Evolutionary conservation across 2,888 invertebrate species (phyloP).

Genomic region (Homarus gammarus): DNA sequence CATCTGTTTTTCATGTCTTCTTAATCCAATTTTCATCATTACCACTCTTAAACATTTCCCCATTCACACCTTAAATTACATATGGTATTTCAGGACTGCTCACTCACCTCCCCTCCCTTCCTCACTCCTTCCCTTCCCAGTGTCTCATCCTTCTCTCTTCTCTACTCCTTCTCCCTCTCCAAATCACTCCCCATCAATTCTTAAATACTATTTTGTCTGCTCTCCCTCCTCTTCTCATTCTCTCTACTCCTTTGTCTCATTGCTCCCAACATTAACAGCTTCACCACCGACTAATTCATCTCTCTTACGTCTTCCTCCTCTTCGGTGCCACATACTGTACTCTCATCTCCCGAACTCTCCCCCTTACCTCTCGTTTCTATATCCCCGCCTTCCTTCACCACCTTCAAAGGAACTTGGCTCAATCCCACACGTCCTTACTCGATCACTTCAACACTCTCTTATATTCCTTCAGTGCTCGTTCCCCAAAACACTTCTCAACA

Average conservation of each 20-base stretch:
- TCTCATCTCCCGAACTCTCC: too few relatives aligned
- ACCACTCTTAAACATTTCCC: too few relatives aligned
- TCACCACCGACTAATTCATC: too few relatives aligned
- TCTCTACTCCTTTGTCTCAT: not conserved
- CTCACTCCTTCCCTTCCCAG: not conserved
- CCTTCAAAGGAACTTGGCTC: not conserved
- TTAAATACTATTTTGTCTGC: not conserved
- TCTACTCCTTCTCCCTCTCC: not conserved
- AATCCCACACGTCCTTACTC: not conserved
- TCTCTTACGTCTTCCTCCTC: not conserved
- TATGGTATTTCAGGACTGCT: too few relatives aligned
- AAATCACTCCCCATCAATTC: not conserved
- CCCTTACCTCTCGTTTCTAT: not conserved
- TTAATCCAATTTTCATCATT: too few relatives aligned
- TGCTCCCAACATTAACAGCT: not conserved
- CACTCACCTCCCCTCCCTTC: not conserved
- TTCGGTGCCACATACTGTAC: too few relatives aligned
- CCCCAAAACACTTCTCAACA: not conserved
- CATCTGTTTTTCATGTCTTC: too few relatives aligned
- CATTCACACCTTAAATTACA: too few relatives aligned
- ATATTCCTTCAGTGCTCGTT: not conserved
- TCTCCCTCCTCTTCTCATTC: not conserved
- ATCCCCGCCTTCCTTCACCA: not conserved
- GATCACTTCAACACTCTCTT: not conserved
- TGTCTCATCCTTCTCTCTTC: not conserved